phyloP scores from a whole-genome alignment of 64 coral and sea anemone species.

The Pocillopora damicornis region DNA sequence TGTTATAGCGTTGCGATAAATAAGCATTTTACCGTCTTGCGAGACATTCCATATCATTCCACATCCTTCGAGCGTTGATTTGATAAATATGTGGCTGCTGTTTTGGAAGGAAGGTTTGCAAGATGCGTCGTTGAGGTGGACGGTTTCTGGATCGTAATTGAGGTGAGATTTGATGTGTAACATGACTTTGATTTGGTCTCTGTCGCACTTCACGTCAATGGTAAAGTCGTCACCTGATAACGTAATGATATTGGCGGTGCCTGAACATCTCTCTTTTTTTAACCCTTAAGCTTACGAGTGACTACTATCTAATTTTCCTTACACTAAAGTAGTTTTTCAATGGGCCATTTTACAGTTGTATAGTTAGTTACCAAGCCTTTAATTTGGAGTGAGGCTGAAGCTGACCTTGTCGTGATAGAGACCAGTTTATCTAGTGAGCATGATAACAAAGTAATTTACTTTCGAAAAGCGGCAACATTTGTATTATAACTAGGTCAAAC shows the following conservation, averaged over 20 bases:
- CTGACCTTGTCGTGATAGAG: no score
- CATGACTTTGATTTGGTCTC: conserved; percentile 16
- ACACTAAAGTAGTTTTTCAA: neutral
- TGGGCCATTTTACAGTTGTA: no score
- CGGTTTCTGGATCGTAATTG: conserved; percentile 27
- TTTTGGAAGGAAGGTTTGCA: conserved; percentile 54
- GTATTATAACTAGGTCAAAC: no score
- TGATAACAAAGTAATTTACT: no score
- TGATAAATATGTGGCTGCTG: conserved; percentile 49
- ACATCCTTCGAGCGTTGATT: conserved; percentile 56
- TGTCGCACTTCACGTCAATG: conserved; percentile 8
- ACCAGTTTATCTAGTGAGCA: no score
- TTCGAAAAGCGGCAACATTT: no score
- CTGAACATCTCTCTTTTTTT: no score
- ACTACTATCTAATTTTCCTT: no score
- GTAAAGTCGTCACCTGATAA: neutral
- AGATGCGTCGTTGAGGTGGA: conserved; percentile 53
- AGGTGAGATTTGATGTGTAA: conserved; percentile 27
- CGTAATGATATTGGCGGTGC: neutral
- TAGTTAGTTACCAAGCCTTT: no score
- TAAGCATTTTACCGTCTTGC: conserved; percentile 38
- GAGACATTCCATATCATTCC: conserved; percentile 52
- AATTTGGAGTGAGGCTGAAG: no score
- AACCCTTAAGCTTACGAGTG: no score
- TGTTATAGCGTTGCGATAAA: conserved; percentile 71